Base-by-base conservation (phyloP, 2,888 invertebrate genomes). In the Eugnorisma glareosa region DNA sequence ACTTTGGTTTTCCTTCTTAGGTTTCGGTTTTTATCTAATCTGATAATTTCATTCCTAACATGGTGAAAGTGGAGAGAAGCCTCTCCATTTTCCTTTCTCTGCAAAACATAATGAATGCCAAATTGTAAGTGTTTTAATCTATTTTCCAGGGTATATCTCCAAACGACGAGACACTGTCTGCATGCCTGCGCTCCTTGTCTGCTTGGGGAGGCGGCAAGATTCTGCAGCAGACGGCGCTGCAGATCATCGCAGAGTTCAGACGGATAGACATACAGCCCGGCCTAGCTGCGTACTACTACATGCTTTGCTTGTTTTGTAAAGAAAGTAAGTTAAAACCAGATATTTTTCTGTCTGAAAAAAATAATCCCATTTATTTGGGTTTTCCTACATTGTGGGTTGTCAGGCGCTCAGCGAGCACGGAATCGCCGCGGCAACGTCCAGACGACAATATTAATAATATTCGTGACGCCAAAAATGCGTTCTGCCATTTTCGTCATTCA, bases 231-330 rank as follows among this genome's bases (percentile, higher is more conserved):
- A 64, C 92, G 1, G 96, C 95, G 0, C 72, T 94, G n/a, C 93
- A 94, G 80, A 80, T 95, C 0, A n/a, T 96, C 0, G 93, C 95
- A 0, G 96, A 96, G 77, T 95, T 96, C 85, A 97, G 96, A 85
- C 91, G 92, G 18, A 89, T 98, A 0, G 98, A 97, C 18, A 97
- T 99, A 40, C 97, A 98, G 89, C 99, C 99, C 0, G 97, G 98
- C 35, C 94, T 99, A 13, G 97, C 98, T 0, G 97, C 98, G 0
- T 99, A 98, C 95, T 98, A 98, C 92, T 97, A 97, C 89, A 90
- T 98, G 1, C 93, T 99, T 28, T 97, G 97, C 69, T 97, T 98
- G 67, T 98, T 97, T 92, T 98, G 97, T 89, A 97, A 97, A 91
- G 98, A 98, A 81, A 96, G 98, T 97, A 94, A 97, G 97, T 95